Percentiles rank a stretch among this genome's conserved stretches.
Evolutionary conservation across 1,140 invertebrate genomes (phyloP).

Genomic region (Micrasema minimum): DNA sequence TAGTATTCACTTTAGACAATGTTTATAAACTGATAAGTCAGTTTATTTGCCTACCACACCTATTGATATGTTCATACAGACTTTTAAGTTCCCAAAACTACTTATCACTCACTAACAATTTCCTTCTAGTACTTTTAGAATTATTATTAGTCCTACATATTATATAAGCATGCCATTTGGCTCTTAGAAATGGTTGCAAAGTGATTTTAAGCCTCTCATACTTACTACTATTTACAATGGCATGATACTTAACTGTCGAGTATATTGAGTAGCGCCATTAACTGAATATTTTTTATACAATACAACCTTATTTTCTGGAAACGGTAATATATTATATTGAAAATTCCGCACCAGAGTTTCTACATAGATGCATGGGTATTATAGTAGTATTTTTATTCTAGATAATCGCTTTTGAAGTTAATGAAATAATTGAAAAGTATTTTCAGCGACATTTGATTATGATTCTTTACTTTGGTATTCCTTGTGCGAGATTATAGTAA

Average conservation of each 20-base stretch:
- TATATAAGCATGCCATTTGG: constrained; percentile 30
- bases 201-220: constrained; percentile 17
- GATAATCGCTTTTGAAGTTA: background rate
- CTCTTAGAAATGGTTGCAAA: constrained; percentile 20
- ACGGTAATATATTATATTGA: constrained; percentile 5
- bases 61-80: background rate
- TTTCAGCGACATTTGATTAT: too few species aligned
- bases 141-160: background rate
- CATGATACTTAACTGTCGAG: constrained; percentile 9
- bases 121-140: background rate
- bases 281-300: constrained; percentile 21
- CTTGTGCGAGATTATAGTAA: too few species aligned
- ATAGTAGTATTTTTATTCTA: constrained; percentile 6
- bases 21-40: too few species aligned
- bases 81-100: too few species aligned
- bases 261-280: constrained; percentile 19
- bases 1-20: too few species aligned
- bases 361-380: constrained; percentile 27
- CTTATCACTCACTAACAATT: too few species aligned
- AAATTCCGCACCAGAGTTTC: constrained; percentile 23
- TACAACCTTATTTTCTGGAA: constrained; percentile 6
- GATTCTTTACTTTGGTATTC: too few species aligned
- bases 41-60: too few species aligned
- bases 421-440: too few species aligned
- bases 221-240: constrained; percentile 12